Conservation (phyloP, 1,140 invertebrate species). For the Zaprionus ornatus region DNA sequence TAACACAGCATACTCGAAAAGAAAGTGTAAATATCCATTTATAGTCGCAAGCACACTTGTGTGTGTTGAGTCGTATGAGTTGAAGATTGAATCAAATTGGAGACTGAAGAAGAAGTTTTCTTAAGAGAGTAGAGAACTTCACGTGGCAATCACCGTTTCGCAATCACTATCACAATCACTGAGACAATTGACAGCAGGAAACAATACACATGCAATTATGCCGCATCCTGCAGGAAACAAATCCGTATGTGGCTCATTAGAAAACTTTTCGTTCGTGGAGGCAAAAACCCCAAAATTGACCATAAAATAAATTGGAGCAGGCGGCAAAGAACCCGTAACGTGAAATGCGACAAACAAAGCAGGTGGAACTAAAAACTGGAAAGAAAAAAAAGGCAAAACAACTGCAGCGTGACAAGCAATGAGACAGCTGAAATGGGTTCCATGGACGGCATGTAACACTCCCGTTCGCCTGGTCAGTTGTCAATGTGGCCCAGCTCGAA, state of each 20-base stretch:
- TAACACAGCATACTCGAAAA: neutral
- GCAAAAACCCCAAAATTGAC: slow-evolving; percentile 29
- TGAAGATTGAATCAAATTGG: no score
- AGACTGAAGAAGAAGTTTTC: no score
- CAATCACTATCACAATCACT: slow-evolving; percentile 17
- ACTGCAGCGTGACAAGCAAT: slow-evolving; percentile 66
- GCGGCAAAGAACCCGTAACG: slow-evolving; percentile 19
- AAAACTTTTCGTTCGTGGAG: slow-evolving; percentile 45
- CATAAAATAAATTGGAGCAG: slow-evolving; percentile 67
- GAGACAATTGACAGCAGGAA: slow-evolving; percentile 9
- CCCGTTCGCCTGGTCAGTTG: slow-evolving; percentile 43
- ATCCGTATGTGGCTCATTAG: slow-evolving; percentile 56
- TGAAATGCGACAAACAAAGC: slow-evolving; percentile 14
- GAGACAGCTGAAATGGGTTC: slow-evolving; percentile 63
- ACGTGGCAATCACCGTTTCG: neutral
- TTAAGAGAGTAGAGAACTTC: neutral
- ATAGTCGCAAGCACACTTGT: no score
- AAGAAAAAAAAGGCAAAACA: slow-evolving; percentile 29
- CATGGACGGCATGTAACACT: slow-evolving; percentile 11
- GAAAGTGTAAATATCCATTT: neutral
- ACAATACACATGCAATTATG: slow-evolving; percentile 33
- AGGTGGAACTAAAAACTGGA: slow-evolving; percentile 21
- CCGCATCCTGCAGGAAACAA: slow-evolving; percentile 35
- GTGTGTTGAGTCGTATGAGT: no score
- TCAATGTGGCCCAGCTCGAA: slow-evolving; percentile 26